Percentiles rank a stretch among this genome's conserved stretches.
Conservation (phyloP, 2,888 invertebrate genomes). For the Onthophagus sagittarius region DNA sequence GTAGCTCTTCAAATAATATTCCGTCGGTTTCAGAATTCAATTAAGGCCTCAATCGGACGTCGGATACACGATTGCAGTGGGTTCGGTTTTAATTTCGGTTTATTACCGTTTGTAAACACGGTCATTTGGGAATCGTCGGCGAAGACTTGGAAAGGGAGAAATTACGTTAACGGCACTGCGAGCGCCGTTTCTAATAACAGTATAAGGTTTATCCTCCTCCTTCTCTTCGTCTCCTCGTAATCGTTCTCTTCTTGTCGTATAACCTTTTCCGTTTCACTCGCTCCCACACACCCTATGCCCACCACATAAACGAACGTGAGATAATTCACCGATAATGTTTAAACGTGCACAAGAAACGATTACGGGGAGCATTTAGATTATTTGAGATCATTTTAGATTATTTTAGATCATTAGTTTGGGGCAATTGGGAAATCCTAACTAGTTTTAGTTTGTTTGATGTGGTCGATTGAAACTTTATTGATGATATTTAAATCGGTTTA, state of each 20-base stretch:
- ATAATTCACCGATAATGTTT: not conserved
- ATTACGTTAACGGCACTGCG: constrained; percentile 14
- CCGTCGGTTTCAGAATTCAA: constrained; percentile 4
- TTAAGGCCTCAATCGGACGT: not conserved
- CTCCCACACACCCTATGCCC: not conserved
- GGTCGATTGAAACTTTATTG: too few species aligned
- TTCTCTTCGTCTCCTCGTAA: constrained; percentile 11
- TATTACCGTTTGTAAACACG: constrained; percentile 18
- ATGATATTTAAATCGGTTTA: too few species aligned
- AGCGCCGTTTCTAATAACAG: constrained; percentile 7
- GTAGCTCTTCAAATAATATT: not conserved
- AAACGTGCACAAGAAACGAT: not conserved
- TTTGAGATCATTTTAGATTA: too few species aligned
- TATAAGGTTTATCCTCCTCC: not conserved
- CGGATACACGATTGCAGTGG: constrained; percentile 2
- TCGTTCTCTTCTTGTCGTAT: not conserved
- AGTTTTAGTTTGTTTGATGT: too few species aligned
- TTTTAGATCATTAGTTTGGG: too few species aligned
- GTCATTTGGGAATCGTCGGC: constrained; percentile 13
- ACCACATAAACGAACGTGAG: not conserved
- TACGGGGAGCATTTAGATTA: not conserved
- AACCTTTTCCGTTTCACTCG: not conserved
- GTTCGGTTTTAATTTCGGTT: constrained; percentile 13
- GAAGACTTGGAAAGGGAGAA: not conserved
- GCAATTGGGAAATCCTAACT: too few species aligned